These are phyloP conservation scores for Natrix natrix DNA, from an alignment of 2,797 vertebrate species.

Conservation along the genomic window DNA sequence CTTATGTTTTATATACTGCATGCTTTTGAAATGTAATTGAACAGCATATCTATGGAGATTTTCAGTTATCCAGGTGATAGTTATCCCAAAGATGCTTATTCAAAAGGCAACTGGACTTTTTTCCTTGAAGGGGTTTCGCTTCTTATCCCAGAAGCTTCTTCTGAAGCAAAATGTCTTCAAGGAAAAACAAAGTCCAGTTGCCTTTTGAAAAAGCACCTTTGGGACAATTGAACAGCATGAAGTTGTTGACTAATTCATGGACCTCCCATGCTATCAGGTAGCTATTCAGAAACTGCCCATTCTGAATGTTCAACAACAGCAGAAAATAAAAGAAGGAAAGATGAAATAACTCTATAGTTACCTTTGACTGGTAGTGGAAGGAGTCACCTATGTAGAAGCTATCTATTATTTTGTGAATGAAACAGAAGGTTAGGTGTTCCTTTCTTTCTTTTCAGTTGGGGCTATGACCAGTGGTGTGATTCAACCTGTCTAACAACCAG, in stretches of 20 bases:
- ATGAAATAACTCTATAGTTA: background rate
- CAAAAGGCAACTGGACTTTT: background rate
- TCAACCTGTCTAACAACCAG: too few relatives aligned
- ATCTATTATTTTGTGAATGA: background rate
- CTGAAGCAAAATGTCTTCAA: background rate
- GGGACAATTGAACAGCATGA: background rate
- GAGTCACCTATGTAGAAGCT: background rate
- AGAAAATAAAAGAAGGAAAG: background rate
- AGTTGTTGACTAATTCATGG: background rate
- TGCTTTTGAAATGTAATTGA: background rate
- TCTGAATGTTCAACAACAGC: background rate
- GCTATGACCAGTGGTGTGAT: background rate
- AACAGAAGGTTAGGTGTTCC: background rate
- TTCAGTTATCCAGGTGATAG: background rate
- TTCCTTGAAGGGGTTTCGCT: background rate
- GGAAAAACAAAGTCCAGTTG: background rate
- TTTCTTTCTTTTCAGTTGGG: constrained; percentile 46
- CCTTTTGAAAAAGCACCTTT: background rate
- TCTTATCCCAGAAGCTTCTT: background rate
- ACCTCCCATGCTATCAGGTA: background rate
- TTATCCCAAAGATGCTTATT: background rate
- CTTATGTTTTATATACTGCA: background rate
- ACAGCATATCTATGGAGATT: background rate
- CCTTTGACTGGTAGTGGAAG: background rate
- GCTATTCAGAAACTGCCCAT: background rate